Evolutionary conservation across 2,113 vertebrate species (phyloP), one percentile per base, ranked within the genome.

Genomic region (Cottus gobio): DNA sequence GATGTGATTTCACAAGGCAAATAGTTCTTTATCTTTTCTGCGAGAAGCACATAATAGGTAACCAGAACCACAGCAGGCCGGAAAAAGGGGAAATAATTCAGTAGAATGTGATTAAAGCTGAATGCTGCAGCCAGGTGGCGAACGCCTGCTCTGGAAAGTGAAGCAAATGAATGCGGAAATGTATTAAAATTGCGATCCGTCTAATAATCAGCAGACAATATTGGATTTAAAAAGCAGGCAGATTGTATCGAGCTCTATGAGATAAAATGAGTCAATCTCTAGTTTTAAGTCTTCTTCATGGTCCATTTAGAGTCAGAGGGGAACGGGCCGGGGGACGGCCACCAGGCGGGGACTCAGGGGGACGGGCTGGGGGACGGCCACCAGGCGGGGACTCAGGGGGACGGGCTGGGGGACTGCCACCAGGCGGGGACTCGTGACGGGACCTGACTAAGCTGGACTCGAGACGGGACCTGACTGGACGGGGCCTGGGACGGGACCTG

Each of bases 1-100:
- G 46, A 65, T 31, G 58, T 24, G 58, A 28, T 79, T 79, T 61
- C 31, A 61, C 24, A 30, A 46, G 12, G 70, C 3, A 61, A 66
- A 42, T 22, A 50, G 5, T 73, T 48, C 24, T 28, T 18, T 46
- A 28, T 12, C 44, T 28, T n/a, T 20, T 79, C 12, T 5, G 8
- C 2, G 66, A 18, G 11, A 4, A 34, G 31, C 26, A 26, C 42
- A 44, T 57, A 7, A 63, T 9, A 36, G 5, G 4, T 20, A 13
- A 61, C 5, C 2, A 50, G 10, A 16, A 3, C 39, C 26, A 52
- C 26, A 37, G 22, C 5, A 3, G 22, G 22, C 26, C 1, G 1
- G 3, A 26, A 18, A 22, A 24, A 2, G 3, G 1, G 15, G 0
- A 37, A 44, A 5, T 9, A 4, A 12, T 46, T 24, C 2, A 36